Evolutionary conservation across 2,113 vertebrate genomes (phyloP).

Genomic region (Psettodes erumei): DNA sequence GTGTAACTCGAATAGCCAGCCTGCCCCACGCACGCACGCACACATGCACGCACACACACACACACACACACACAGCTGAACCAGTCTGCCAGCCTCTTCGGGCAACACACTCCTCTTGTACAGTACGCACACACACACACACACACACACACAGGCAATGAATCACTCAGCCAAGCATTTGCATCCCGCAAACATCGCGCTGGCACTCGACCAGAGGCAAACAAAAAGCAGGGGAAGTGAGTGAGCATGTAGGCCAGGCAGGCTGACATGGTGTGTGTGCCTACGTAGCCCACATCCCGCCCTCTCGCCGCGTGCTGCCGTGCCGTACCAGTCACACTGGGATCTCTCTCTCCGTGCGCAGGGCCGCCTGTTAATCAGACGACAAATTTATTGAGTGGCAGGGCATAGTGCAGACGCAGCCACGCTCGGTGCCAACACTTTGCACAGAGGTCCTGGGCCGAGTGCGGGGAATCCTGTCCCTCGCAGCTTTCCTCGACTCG

Average conservation of each 20-base stretch:
- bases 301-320: conserved; percentile 39
- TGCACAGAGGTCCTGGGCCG: neutral
- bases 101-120: conserved; percentile 51
- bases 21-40: conserved; percentile 14
- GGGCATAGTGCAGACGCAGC: neutral
- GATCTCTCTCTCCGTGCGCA: conserved; percentile 13
- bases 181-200: conserved; percentile 72
- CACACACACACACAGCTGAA: conserved; percentile 8
- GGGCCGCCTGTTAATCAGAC: conserved; percentile 21
- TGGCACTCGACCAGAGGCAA: conserved; percentile 72
- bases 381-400: conserved; percentile 8
- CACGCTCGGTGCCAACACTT: neutral
- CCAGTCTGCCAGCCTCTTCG: conserved; percentile 46
- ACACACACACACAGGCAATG: conserved; percentile 50
- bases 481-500: neutral
- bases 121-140: conserved; percentile 55
- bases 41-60: conserved; percentile 2
- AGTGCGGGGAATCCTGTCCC: conserved; percentile 8
- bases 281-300: conserved; percentile 45
- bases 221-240: conserved; percentile 76
- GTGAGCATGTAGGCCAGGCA: conserved; percentile 67
- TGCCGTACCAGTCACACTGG: conserved; percentile 40
- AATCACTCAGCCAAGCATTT: conserved; percentile 75
- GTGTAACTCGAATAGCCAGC: conserved; percentile 62
- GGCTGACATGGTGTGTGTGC: conserved; percentile 45